Evolutionary conservation across 2,113 vertebrate species (phyloP), one percentile per base, ranked within the genome.

Genomic region (Glareola pratincola): DNA sequence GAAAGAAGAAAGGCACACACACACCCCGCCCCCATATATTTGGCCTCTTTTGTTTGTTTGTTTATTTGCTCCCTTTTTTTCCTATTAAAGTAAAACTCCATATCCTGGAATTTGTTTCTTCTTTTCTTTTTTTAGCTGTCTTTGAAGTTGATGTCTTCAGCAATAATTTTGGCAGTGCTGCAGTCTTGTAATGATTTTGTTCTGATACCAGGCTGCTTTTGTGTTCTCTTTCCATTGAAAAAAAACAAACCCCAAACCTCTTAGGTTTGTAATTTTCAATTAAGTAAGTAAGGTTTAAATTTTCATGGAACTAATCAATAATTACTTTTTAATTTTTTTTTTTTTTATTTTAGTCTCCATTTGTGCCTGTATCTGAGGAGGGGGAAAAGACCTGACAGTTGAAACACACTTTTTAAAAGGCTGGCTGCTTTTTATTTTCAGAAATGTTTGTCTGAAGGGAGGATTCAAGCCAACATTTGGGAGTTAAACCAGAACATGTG

Each of bases 131-230:
- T 96, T 83, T 74, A 75, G 83, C 48, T 81, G 54, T 73, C 90
- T 96, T 96, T 96, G 93, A 97, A 96, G 86, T 89, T 72, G 51
- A 41, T 67, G 47, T 77, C 50, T 91, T 53, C 56, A 91, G 56
- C 68, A 94, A 53, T 54, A 75, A 47, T 93, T 96, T 91, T 94
- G 81, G 83, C 86, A 92, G 53, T 68, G 37, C 23, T 88, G 59
- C 51, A 90, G 56, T 64, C 45, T 83, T 81, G 39, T 10, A 87
- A 72, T 82, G 78, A 71, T 83, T 94, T 85, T 88, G 30, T 36
- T 90, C 41, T 93, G 84, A 93, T 68, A 97, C 15, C 20, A 50
- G 37, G 48, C 62, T 86, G 19, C 76, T 75, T 96, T 97, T 89
- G 21, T 63, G 37, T 81, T 77, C 43, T 75, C 22, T 88, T 94